phyloP scores from a whole-genome alignment of 2,888 invertebrate species.

The Drosophila subquinaria region DNA sequence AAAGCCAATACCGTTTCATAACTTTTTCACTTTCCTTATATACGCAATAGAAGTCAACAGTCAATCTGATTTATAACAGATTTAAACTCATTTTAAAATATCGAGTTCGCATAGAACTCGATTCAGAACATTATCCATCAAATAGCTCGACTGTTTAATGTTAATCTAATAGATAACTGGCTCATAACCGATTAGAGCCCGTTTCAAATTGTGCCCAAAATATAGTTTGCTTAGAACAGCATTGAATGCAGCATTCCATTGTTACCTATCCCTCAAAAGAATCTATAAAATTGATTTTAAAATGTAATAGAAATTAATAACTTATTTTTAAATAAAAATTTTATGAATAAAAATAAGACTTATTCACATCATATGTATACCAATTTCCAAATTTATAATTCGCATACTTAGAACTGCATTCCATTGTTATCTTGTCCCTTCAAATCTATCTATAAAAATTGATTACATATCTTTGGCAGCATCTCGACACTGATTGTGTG shows the following conservation, averaged over 20 bases:
- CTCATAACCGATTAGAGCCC: conserved; percentile 2
- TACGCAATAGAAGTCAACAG: too few relatives aligned
- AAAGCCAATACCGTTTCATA: too few relatives aligned
- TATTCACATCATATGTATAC: conserved; percentile 12
- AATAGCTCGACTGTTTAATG: background rate
- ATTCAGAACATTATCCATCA: too few relatives aligned
- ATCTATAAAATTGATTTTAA: too few relatives aligned
- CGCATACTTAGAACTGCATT: background rate
- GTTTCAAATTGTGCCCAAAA: background rate
- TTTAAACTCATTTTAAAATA: too few relatives aligned
- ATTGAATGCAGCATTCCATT: background rate
- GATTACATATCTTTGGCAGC: conserved; percentile 52
- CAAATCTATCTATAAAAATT: conserved; percentile 38
- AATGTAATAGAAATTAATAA: too few relatives aligned
- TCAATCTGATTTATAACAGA: too few relatives aligned
- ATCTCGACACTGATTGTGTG: conserved; percentile 66
- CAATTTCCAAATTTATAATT: conserved; percentile 6
- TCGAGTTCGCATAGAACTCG: too few relatives aligned
- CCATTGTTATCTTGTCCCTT: background rate
- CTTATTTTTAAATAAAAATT: too few relatives aligned
- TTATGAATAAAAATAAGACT: background rate
- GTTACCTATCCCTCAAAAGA: too few relatives aligned
- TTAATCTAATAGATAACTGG: background rate
- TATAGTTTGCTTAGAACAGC: background rate
- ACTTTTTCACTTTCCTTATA: too few relatives aligned